These are phyloP conservation scores for Bubalus kerabau DNA, from an alignment of 2,113 vertebrate genomes.

Conservation along the genomic window DNA sequence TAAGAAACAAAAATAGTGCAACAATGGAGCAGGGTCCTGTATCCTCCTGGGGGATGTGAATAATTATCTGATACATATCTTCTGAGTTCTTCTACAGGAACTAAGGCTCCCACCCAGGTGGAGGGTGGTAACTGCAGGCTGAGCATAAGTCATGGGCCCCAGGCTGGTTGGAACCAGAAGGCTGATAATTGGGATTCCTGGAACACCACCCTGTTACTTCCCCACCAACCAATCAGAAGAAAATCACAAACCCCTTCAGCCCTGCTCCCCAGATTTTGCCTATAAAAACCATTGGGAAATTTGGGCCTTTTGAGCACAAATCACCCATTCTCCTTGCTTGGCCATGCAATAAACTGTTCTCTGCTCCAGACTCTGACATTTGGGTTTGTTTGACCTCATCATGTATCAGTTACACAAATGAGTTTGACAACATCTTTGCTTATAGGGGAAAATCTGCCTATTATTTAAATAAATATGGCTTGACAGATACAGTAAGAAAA, in stretches of 20 bases:
- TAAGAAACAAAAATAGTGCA: neutral
- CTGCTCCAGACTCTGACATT: neutral
- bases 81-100: neutral
- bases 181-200: neutral
- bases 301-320: neutral
- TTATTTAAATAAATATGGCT: neutral
- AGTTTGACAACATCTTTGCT: neutral
- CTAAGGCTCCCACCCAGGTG: neutral
- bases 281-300: neutral
- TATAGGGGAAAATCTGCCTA: neutral
- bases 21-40: neutral
- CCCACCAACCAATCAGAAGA: neutral
- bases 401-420: neutral
- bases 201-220: neutral
- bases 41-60: neutral
- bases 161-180: neutral
- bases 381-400: neutral
- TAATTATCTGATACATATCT: neutral
- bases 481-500: neutral
- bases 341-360: neutral
- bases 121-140: neutral
- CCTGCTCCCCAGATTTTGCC: neutral
- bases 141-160: neutral
- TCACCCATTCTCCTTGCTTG: neutral
- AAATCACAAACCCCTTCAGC: neutral